phyloP scores from a whole-genome alignment of 2,113 vertebrate species.

The Hoplias malabaricus region DNA sequence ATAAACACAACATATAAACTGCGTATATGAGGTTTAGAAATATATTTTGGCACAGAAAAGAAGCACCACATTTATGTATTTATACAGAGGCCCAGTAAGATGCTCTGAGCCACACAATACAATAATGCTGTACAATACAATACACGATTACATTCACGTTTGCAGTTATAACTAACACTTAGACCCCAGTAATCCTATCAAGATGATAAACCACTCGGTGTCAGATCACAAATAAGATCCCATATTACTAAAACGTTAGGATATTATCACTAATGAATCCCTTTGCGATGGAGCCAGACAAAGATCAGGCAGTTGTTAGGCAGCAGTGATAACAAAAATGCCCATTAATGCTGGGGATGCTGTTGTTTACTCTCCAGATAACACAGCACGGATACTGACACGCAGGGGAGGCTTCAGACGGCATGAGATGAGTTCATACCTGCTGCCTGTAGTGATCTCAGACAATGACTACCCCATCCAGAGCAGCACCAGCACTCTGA shows the following conservation, averaged over 20 bases:
- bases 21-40: not conserved
- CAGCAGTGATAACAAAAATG: constrained; percentile 16
- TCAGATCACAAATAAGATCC: not conserved
- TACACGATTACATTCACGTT: too few relatives aligned
- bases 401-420: constrained; percentile 88
- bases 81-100: too few relatives aligned
- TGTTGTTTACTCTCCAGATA: constrained; percentile 76
- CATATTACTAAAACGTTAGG: not conserved
- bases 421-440: constrained; percentile 87
- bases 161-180: not conserved
- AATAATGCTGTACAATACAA: too few relatives aligned
- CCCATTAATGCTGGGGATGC: constrained; percentile 2
- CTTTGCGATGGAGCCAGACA: not conserved
- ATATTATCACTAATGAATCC: not conserved
- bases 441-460: constrained; percentile 92
- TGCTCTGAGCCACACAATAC: too few relatives aligned
- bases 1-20: not conserved
- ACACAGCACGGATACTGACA: constrained; percentile 94
- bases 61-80: not conserved
- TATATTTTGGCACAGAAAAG: not conserved
- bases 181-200: not conserved
- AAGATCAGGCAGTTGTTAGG: not conserved
- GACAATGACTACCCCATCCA: constrained; percentile 94
- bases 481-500: constrained; percentile 89
- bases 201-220: not conserved